phyloP scores from a whole-genome alignment of 2,797 vertebrate species.

The Cyclopterus lumpus region DNA sequence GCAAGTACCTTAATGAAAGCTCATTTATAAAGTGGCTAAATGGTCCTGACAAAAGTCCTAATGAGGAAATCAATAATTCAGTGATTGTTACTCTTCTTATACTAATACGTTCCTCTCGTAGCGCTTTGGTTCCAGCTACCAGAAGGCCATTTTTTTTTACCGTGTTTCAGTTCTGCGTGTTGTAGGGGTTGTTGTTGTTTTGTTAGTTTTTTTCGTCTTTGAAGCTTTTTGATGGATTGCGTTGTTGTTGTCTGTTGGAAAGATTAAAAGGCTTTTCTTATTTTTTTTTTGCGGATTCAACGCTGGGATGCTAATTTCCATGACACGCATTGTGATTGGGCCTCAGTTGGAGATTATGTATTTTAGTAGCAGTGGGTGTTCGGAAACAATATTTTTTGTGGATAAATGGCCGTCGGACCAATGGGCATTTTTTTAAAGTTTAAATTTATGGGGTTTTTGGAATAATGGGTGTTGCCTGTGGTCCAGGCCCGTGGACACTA shows the following conservation, averaged over 20 bases:
- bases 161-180: conserved; percentile 71
- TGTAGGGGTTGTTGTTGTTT: conserved; percentile 29
- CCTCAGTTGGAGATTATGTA: too few species aligned
- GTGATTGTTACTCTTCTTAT: conserved; percentile 94
- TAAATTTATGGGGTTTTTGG: too few species aligned
- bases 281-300: not conserved
- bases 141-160: conserved; percentile 82
- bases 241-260: conserved; percentile 41
- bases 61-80: conserved; percentile 94
- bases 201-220: conserved; percentile 35
- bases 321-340: not conserved
- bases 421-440: too few species aligned
- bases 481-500: not conserved
- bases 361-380: too few species aligned
- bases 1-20: conserved; percentile 89
- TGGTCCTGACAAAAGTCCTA: conserved; percentile 96
- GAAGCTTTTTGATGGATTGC: conserved; percentile 68
- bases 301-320: not conserved
- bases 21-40: conserved; percentile 96
- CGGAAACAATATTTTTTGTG: too few species aligned
- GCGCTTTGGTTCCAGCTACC: conserved; percentile 72
- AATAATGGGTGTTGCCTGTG: too few species aligned
- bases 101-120: conserved; percentile 85
- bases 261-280: conserved; percentile 29
- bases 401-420: too few species aligned